Evolutionary conservation across 2,888 invertebrate species (phyloP).

Genomic region (Malacosoma neustria): DNA sequence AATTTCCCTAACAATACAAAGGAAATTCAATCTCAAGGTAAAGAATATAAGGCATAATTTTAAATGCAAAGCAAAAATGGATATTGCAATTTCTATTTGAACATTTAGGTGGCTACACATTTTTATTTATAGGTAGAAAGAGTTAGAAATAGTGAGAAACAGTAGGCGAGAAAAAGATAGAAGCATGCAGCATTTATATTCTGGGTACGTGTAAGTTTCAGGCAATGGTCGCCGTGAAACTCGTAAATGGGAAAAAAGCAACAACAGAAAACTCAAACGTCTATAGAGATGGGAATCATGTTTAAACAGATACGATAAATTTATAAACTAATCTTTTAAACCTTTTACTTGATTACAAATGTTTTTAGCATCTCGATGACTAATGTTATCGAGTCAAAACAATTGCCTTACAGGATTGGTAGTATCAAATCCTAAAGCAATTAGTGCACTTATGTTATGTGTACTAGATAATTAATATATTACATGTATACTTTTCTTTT

Average conservation of each 20-base stretch:
- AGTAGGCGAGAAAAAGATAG: slow-evolving; percentile 35
- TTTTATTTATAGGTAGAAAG: slow-evolving; percentile 66
- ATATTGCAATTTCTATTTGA: slow-evolving; percentile 64
- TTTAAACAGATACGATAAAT: slow-evolving; percentile 23
- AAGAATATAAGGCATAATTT: slow-evolving; percentile 32
- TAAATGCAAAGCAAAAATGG: slow-evolving; percentile 29
- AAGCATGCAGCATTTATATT: slow-evolving; percentile 65
- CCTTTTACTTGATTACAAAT: too few species aligned
- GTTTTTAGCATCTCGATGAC: too few species aligned
- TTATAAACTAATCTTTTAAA: too few species aligned
- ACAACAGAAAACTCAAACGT: slow-evolving; percentile 69
- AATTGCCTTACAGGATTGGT: too few species aligned
- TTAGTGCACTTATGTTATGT: too few species aligned
- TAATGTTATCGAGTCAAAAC: too few species aligned
- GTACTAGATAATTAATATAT: too few species aligned
- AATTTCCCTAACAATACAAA: slow-evolving; percentile 13
- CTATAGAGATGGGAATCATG: slow-evolving; percentile 55
- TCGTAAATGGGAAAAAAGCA: slow-evolving; percentile 75
- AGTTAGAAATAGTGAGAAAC: slow-evolving; percentile 30
- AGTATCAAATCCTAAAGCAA: too few species aligned
- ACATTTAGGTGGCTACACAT: slow-evolving; percentile 66
- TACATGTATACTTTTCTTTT: too few species aligned
- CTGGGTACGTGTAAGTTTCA: slow-evolving; percentile 75
- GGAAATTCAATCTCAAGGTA: slow-evolving; percentile 26
- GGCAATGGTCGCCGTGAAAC: slow-evolving; percentile 75